These are phyloP conservation scores for Pitangus sulphuratus DNA, from an alignment of 2,797 vertebrate genomes.

Conservation along the genomic window DNA sequence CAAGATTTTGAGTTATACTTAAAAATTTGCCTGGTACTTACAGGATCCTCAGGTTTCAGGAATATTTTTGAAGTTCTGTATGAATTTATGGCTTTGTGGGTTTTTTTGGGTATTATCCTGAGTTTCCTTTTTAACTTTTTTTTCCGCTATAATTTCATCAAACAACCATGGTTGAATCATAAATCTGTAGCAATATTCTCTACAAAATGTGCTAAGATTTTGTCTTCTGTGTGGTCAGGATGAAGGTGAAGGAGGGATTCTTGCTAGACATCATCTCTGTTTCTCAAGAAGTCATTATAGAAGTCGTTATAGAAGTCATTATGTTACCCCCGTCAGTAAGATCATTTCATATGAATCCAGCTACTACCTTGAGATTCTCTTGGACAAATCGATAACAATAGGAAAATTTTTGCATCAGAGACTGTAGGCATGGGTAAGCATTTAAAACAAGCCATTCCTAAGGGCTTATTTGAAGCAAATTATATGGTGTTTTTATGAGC, in stretches of 20 bases:
- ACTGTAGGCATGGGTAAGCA: background rate
- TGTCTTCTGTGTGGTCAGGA: background rate
- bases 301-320: too few species aligned
- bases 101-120: background rate
- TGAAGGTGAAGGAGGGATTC: background rate
- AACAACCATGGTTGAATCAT: background rate
- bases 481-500: background rate
- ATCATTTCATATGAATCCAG: accelerated
- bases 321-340: background rate
- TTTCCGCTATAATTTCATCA: background rate
- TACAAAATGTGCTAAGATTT: background rate
- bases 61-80: background rate
- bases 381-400: background rate
- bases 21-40: background rate
- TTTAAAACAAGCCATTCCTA: background rate
- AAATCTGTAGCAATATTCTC: background rate
- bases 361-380: background rate
- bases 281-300: background rate
- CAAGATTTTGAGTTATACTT: background rate
- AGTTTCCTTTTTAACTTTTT: background rate
- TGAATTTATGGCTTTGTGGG: background rate
- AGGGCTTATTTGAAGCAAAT: background rate
- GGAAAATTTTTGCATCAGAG: background rate
- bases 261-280: background rate
- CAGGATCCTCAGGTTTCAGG: background rate